These are phyloP conservation scores for Rotaria macrura DNA, from an alignment of 2,888 invertebrate genomes.

Conservation along the genomic window DNA sequence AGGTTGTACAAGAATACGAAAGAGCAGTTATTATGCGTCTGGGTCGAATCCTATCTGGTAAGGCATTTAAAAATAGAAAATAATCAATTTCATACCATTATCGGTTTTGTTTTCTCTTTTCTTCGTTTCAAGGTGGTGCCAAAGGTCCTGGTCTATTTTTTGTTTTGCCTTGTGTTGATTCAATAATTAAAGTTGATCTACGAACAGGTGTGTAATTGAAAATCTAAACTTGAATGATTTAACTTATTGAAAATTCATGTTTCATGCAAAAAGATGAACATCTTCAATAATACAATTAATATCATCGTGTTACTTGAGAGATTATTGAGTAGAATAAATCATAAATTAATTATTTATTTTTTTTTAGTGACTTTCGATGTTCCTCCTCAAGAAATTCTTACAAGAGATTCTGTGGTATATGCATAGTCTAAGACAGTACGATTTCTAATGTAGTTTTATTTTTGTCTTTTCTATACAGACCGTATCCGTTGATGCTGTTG, in stretches of 20 bases:
- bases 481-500: conserved; percentile 46
- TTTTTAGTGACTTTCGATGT: conserved; percentile 36
- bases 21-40: conserved; percentile 79
- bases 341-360: conserved; percentile 25
- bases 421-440: conserved; percentile 36
- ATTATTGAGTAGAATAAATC: too few species aligned
- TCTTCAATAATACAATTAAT: too few species aligned
- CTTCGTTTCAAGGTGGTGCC: conserved; percentile 76
- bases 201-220: conserved; percentile 23
- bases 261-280: too few species aligned
- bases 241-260: too few species aligned
- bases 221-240: too few species aligned
- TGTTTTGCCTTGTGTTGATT: conserved; percentile 65
- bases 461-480: conserved; percentile 36
- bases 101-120: too few species aligned
- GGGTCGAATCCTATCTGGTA: conserved; percentile 73
- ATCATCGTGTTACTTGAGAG: too few species aligned
- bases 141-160: conserved; percentile 80
- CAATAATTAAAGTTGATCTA: conserved; percentile 35
- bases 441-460: not conserved
- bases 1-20: conserved; percentile 72
- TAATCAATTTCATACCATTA: too few species aligned
- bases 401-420: conserved; percentile 42
- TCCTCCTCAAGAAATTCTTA: conserved; percentile 37
- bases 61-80: not conserved